These are phyloP conservation scores for Azorinus chamasolen DNA, from an alignment of 2,888 invertebrate species.

Conservation along the genomic window DNA sequence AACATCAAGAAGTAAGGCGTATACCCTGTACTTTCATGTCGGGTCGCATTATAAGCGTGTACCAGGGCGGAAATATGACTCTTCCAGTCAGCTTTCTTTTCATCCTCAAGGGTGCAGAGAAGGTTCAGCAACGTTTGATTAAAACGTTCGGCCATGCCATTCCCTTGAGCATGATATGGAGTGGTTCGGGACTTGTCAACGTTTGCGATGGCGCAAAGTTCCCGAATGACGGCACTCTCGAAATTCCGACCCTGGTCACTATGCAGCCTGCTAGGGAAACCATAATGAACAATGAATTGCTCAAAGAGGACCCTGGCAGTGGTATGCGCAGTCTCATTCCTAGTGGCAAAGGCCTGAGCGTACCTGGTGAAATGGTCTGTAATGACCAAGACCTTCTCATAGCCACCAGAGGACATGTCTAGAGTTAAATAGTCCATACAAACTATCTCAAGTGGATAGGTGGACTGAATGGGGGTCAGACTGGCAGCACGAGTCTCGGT, in stretches of 20 bases:
- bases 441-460: too few species aligned
- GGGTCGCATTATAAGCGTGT: not conserved
- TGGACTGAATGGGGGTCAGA: too few species aligned
- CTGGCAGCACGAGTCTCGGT: too few species aligned
- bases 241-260: too few species aligned
- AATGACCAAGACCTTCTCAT: too few species aligned
- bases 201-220: not conserved
- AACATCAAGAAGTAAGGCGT: not conserved
- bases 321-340: not conserved
- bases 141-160: not conserved
- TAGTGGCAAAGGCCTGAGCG: slow-evolving; percentile 4
- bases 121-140: slow-evolving; percentile 2
- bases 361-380: not conserved
- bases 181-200: not conserved
- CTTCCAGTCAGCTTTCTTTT: slow-evolving; percentile 1
- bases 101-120: not conserved
- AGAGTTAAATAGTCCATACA: too few species aligned
- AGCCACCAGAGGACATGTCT: too few species aligned
- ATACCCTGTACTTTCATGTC: not conserved
- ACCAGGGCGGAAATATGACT: not conserved
- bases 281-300: slow-evolving; percentile 5
- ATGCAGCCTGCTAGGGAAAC: not conserved
- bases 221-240: not conserved
- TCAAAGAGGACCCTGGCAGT: not conserved
- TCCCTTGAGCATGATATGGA: not conserved